Base-by-base conservation (phyloP, 2,888 invertebrate species). In the Epinotia nisella region DNA sequence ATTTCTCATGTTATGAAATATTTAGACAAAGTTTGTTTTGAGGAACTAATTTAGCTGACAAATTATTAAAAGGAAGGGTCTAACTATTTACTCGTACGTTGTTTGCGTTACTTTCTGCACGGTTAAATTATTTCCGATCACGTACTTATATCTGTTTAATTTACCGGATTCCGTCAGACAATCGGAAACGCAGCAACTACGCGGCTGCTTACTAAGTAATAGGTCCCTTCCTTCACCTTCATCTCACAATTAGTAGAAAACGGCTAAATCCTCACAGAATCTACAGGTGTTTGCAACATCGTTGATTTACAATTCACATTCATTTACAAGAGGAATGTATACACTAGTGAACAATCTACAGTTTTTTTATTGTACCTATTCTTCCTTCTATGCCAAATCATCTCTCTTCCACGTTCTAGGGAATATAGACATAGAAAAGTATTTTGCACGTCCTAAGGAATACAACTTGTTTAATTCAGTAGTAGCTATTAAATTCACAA, bases 201-300 rank as follows among this genome's bases (percentile, higher is more conserved):
- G 24, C 7, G 7, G 1, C n/a, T 4, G 21, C 24, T 9, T 39
- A 65, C n/a, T 53, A 39, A 21, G 24, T 61, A 55, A 66, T 65
- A 15, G 66, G 19, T 51, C 10, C 45, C 55, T 55, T 71, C 71
- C 61, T 60, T 55, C 24, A 41, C 24, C 39, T 70, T 55, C 60
- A 62, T 70, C 60, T 51, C 9, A 51, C 24, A 53, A 61, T 66
- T 66, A 60, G 51, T 29, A 41, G 53, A 71, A 71, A 71, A 61
- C 21, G 0, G 7, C 5, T 21, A 41, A 41, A 21, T n/a, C 21
- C 21, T 41, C 17, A 0, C 9, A 17, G 0, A 24, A 29, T 13
- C n/a, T 29, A 56, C 15, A 15, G 2, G 3, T 1, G 10, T n/a
- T n/a, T 56, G 4, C 15, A 11, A 17, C 21, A 3, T 56, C 24